Evolutionary conservation across 2,888 invertebrate genomes (phyloP).

Genomic region (Timema cristinae): DNA sequence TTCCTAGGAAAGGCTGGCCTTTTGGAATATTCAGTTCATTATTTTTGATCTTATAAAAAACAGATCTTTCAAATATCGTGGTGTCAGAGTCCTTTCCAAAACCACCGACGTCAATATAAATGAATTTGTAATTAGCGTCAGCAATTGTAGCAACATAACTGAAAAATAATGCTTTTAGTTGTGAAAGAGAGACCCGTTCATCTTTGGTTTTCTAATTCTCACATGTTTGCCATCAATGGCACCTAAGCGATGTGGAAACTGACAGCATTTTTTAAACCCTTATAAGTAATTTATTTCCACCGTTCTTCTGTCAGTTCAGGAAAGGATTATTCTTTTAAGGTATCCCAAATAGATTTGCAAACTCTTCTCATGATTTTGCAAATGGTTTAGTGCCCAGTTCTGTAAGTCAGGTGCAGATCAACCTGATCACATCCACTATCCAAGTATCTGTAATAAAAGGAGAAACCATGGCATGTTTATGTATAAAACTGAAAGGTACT

Average conservation of each 20-base stretch:
- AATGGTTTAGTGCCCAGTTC: neutral
- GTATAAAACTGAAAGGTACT: neutral
- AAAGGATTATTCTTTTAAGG: too few relatives aligned
- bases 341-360: neutral
- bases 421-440: neutral
- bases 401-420: neutral
- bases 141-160: neutral
- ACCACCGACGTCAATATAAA: neutral
- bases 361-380: neutral
- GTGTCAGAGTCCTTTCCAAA: neutral
- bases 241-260: neutral
- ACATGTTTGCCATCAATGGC: conserved; percentile 1
- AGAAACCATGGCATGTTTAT: neutral
- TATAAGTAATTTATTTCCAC: neutral
- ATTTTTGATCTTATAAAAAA: neutral
- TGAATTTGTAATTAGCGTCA: neutral
- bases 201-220: neutral
- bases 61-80: neutral
- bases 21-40: neutral
- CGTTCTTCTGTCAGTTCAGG: too few relatives aligned
- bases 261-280: conserved; percentile 1
- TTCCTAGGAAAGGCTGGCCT: neutral
- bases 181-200: conserved; percentile 10
- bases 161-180: conserved; percentile 8
- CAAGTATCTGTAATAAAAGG: neutral